Evolutionary conservation across 2,113 vertebrate species (phyloP).

Genomic region (Crotalus tigris): DNA sequence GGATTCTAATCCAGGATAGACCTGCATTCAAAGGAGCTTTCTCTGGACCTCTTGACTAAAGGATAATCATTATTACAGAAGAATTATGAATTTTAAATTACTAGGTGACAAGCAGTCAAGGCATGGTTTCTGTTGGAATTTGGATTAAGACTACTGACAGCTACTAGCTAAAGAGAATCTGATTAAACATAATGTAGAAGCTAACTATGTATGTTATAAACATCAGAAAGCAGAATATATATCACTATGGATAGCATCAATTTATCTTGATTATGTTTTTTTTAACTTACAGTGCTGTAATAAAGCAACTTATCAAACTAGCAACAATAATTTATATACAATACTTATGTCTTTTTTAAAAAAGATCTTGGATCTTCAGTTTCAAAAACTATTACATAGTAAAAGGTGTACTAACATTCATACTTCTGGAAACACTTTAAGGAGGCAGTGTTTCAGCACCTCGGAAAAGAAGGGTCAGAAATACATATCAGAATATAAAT

Average conservation of each 20-base stretch:
- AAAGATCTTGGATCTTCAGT: background rate
- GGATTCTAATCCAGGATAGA: conserved; percentile 2
- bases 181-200: background rate
- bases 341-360: background rate
- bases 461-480: background rate
- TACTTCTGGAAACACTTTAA: background rate
- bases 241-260: background rate
- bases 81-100: background rate
- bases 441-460: background rate
- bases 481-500: background rate
- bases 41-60: background rate
- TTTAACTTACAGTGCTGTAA: background rate
- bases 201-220: background rate
- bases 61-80: background rate
- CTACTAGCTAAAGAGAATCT: background rate
- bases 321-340: background rate
- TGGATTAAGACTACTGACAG: background rate
- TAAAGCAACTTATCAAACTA: background rate
- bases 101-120: background rate
- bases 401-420: background rate
- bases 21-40: background rate
- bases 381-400: background rate
- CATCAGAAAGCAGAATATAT: background rate
- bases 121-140: background rate
- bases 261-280: background rate